A percentile compares a stretch with the other conserved stretches of the same genome.
Conservation (phyloP, 2,113 vertebrate genomes). For the Chaetops frenatus region DNA sequence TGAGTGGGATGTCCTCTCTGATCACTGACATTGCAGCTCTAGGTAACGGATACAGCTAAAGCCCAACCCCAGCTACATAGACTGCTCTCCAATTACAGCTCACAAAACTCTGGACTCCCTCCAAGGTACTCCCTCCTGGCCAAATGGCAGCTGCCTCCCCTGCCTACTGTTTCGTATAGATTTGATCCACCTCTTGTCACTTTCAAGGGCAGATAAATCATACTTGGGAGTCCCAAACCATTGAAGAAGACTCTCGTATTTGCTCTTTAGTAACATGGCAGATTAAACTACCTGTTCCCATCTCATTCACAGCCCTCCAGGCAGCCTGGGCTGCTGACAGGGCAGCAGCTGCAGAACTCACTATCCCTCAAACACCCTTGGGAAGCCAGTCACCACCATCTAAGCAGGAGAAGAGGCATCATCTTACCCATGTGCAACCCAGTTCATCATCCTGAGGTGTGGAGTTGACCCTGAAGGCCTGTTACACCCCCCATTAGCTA, state of each 20-base stretch:
- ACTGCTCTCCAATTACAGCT: not conserved
- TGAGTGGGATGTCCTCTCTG: not conserved
- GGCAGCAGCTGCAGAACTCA: not conserved
- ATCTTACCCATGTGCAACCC: not conserved
- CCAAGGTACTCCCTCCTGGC: not conserved
- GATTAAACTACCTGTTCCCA: not conserved
- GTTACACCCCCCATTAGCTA: not conserved
- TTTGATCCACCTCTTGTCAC: not conserved
- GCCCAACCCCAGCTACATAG: not conserved
- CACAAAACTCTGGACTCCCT: not conserved
- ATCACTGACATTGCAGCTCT: not conserved
- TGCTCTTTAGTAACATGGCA: not conserved
- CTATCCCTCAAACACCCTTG: not conserved
- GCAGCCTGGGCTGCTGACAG: not conserved
- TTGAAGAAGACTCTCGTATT: not conserved
- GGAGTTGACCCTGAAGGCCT: not conserved
- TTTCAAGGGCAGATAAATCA: not conserved
- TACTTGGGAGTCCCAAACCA: not conserved
- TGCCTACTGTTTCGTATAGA: not conserved
- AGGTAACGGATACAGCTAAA: fast-evolving
- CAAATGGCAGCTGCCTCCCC: not conserved
- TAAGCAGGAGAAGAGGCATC: not conserved
- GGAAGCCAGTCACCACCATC: not conserved
- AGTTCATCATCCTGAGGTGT: not conserved
- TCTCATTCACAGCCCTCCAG: not conserved